Base-by-base conservation (phyloP, 2,888 invertebrate species). In the Agrotis segetum region DNA sequence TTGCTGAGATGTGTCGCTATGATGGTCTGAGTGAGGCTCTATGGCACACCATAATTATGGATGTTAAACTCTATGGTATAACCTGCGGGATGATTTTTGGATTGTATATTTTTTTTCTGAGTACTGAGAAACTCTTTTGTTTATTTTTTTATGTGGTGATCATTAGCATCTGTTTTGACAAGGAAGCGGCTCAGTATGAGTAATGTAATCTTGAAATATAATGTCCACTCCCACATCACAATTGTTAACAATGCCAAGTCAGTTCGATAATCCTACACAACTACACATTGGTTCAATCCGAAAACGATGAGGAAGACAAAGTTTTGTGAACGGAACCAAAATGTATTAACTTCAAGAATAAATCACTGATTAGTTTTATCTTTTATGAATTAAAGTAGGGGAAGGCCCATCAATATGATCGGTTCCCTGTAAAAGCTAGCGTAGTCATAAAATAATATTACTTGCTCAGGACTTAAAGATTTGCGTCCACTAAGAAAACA, bases 1-100 rank as follows among this genome's bases (percentile, higher is more conserved):
- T 95, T 95, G 92, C 88, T 85, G 83, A 66, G 86, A 90, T 91
- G 77, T 89, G 89, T 89, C 88, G 87, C 84, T 89, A 80, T 88
- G 87, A 89, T 89, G 88, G 85, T 88, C 86, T 81, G 83, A 80
- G 77, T 81, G 81, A 85, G 70, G 67, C 53, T 14, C 3, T 68
- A 71, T 74, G 67, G 73, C 58, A 68, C 16, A 49, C 64, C 44
- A 68, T 81, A 71, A 85, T 84, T 76, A 78, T 44, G 62, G 16
- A 74, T 71, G 71, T 68, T 75, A 62, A 63, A 77, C 60, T 53
- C 47, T n/a, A 24, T 44, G 47, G 47, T 56, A 58, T 67, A 67
- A 78, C 79, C 65, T 60, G 19, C n/a, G 16, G 65, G 55, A 55
- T 29, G 16, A 55, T 60, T 46, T 19, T 66, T 17, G 44, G 5